Base-by-base conservation (phyloP, 1,140 invertebrate genomes). In the Drosophila jambulina region DNA sequence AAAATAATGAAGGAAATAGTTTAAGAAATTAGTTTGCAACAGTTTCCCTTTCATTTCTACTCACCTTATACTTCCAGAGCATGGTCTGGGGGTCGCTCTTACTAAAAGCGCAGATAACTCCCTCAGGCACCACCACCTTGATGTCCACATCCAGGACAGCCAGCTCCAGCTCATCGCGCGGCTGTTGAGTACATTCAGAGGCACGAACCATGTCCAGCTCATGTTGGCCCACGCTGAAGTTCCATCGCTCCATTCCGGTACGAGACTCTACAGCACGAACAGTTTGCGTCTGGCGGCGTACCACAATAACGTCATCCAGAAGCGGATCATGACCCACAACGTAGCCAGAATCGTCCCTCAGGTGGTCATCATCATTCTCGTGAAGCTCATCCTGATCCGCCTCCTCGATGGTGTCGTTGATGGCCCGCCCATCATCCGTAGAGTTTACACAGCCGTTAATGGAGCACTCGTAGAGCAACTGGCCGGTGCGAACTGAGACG, bases 181-280 rank as follows among this genome's bases (percentile, higher is more conserved):
- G 78, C 49, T 85, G 82, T 51, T 92, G 65, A 54, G 94, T 93
- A 59, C 95, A 96, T 53, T 94, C 93, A 71, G 93, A 78, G 72
- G 93, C 83, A 76, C 93, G 70, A 70, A 94, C 80, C 72, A 97
- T 82, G 49, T 95, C 95, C 38, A 98, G 78, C 75, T 98, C 96
- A 93, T 98, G 96, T 70, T 97, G 96, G 3, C 96, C 97, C 34
- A 99, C 98, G 93, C 97, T 98, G 87, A 98, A 99, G 94, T 99
- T 99, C 98, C 98, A 99, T 84, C 97, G 97, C 94, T 99, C 98
- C 51, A 93, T 90, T 12, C 98, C 98, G 36, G 95, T 95, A 36
- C 95, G 94, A 1, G 97, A 95, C 92, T 99, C 97, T 23, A 98
- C 94, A 34, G 98, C 98, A 65, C 98, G 93, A 12, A 99, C 96